phyloP scores from a whole-genome alignment of 2,113 vertebrate genomes.

The Myotis brandtii region DNA sequence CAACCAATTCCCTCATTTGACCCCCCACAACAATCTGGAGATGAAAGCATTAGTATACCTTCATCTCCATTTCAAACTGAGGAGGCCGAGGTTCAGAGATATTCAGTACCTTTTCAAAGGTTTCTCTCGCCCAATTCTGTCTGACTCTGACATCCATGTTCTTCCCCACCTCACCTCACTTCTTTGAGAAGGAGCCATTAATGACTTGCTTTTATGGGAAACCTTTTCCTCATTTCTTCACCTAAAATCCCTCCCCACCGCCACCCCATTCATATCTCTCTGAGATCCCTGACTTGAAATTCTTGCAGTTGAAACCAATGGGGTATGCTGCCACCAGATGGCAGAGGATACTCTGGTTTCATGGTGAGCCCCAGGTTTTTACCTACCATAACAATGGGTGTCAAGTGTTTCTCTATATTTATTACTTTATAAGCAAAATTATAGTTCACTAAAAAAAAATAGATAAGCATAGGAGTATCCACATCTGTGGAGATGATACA shows the following conservation, averaged over 20 bases:
- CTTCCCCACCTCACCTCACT: neutral
- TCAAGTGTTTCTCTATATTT: slow-evolving; percentile 53
- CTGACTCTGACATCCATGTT: neutral
- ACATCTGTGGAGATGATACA: neutral
- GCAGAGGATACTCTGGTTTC: neutral
- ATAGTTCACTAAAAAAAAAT: slow-evolving; percentile 34
- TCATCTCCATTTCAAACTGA: neutral
- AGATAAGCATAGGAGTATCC: slow-evolving; percentile 24
- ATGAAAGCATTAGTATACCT: neutral
- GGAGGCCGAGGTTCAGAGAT: neutral
- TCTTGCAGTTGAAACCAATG: neutral
- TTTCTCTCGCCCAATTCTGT: neutral
- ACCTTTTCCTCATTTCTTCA: neutral
- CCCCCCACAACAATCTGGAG: slow-evolving; percentile 7
- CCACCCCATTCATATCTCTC: neutral
- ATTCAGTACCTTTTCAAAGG: neutral
- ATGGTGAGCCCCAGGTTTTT: slow-evolving; percentile 11
- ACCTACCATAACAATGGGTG: neutral
- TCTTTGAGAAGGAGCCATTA: neutral
- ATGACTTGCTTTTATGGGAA: neutral
- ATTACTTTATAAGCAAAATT: slow-evolving; percentile 66
- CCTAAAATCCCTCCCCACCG: neutral
- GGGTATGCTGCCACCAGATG: slow-evolving; percentile 64
- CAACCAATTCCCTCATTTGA: slow-evolving; percentile 63
- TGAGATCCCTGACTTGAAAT: neutral